These are phyloP conservation scores for Apoda limacodes DNA, from an alignment of 2,888 invertebrate species.

Conservation along the genomic window DNA sequence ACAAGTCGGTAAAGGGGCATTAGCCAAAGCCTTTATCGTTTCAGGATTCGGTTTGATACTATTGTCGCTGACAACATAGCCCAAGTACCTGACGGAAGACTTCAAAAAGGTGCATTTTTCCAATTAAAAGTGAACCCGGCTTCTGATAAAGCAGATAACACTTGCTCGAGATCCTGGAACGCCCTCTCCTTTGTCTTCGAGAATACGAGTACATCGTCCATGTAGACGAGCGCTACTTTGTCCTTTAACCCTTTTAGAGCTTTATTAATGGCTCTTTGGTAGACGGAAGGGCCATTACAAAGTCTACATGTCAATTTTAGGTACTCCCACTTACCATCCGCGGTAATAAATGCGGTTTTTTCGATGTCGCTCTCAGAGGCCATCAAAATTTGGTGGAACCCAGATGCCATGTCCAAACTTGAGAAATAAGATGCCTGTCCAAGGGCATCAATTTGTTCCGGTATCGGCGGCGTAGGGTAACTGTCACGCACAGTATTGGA, in stretches of 20 bases:
- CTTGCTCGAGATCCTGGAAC: slow-evolving; percentile 14
- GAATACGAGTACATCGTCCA: slow-evolving; percentile 25
- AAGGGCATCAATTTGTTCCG: slow-evolving; percentile 23
- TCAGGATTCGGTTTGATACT: slow-evolving; percentile 22
- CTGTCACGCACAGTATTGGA: slow-evolving; percentile 20
- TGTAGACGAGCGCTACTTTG: slow-evolving; percentile 20
- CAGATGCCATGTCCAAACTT: slow-evolving; percentile 21
- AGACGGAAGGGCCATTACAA: slow-evolving; percentile 21
- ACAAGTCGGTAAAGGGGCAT: slow-evolving; percentile 21
- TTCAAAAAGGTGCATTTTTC: slow-evolving; percentile 23
- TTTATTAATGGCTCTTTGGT: slow-evolving; percentile 20
- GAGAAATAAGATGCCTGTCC: slow-evolving; percentile 13
- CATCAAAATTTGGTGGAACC: slow-evolving; percentile 24
- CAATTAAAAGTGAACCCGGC: slow-evolving; percentile 25
- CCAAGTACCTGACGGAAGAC: slow-evolving; percentile 22
- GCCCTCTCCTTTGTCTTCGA: slow-evolving; percentile 16
- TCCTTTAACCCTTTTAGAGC: slow-evolving; percentile 10
- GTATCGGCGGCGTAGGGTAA: slow-evolving; percentile 22
- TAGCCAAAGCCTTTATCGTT: slow-evolving; percentile 23
- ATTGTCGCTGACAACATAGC: slow-evolving; percentile 21
- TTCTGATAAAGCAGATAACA: slow-evolving; percentile 18
- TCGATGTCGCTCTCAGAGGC: slow-evolving; percentile 18
- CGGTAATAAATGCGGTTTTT: slow-evolving; percentile 25
- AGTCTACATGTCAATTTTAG: slow-evolving; percentile 25
- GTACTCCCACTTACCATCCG: slow-evolving; percentile 26